Percentiles rank a stretch among this genome's conserved stretches.
phyloP scores from a whole-genome alignment of 2,888 invertebrate genomes.

The Barypeithes pellucidus region DNA sequence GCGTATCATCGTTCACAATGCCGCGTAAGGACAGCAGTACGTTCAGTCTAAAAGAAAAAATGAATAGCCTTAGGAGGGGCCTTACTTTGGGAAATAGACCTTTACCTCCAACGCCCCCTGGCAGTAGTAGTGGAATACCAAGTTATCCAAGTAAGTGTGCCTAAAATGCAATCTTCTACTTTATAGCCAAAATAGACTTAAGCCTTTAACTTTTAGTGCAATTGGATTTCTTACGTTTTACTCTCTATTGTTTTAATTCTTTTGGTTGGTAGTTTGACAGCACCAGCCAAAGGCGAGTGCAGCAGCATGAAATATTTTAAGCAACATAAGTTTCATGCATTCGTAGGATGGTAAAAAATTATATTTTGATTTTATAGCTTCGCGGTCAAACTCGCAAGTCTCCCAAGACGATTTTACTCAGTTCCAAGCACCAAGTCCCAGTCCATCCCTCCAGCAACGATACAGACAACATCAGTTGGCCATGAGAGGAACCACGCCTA shows the following conservation, averaged over 20 bases:
- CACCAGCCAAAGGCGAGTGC: too few species aligned
- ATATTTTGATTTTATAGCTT: conserved; percentile 58
- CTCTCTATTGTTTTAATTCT: too few species aligned
- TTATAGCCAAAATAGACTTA: too few species aligned
- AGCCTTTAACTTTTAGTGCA: too few species aligned
- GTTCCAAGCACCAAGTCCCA: conserved; percentile 63
- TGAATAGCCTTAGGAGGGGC: conserved; percentile 71
- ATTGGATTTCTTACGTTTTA: too few species aligned
- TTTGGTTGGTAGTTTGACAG: too few species aligned
- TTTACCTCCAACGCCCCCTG: conserved; percentile 73
- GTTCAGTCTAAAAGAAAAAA: conserved; percentile 70
- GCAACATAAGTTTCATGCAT: too few species aligned
- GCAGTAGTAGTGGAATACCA: conserved; percentile 31
- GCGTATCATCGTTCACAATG: conserved; percentile 60
- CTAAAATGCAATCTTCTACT: too few species aligned
- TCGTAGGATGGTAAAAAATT: neutral
- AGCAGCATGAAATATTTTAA: too few species aligned
- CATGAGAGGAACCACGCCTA: conserved; percentile 70
- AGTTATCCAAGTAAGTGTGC: conserved; percentile 55
- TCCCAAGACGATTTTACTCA: conserved; percentile 49
- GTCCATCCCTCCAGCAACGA: conserved; percentile 72
- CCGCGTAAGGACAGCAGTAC: conserved; percentile 63
- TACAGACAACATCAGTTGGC: conserved; percentile 75
- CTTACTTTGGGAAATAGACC: conserved; percentile 71
- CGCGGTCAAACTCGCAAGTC: conserved; percentile 57